phyloP scores from a whole-genome alignment of 2,888 invertebrate genomes.

The Cerceris rybyensis region DNA sequence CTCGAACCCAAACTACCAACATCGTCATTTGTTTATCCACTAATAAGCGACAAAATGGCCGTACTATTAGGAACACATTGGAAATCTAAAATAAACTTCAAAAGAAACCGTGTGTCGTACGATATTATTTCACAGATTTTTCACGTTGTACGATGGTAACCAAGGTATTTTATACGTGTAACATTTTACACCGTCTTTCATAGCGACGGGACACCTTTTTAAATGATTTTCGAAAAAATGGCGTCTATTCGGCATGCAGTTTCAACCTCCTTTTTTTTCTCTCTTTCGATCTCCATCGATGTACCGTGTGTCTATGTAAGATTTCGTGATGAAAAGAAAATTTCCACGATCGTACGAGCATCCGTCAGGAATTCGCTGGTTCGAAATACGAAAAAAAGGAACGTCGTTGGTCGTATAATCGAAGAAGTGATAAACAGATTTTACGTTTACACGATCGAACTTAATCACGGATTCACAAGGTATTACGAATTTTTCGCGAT shows the following conservation, averaged over 20 bases:
- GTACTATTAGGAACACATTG: constrained; percentile 50
- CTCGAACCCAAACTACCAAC: constrained; percentile 70
- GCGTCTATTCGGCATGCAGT: constrained; percentile 46
- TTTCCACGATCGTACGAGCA: background rate
- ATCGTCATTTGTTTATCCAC: constrained; percentile 77
- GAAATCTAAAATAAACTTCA: constrained; percentile 53
- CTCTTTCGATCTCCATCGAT: background rate
- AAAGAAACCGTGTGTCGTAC: constrained; percentile 16
- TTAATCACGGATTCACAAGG: background rate
- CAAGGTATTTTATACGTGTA: constrained; percentile 5
- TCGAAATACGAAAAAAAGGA: too few relatives aligned
- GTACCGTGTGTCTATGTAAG: background rate
- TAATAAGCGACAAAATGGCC: constrained; percentile 78
- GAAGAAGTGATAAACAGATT: constrained; percentile 41
- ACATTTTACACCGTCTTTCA: constrained; percentile 3
- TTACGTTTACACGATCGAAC: constrained; percentile 11
- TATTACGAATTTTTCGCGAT: background rate
- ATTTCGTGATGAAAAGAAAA: background rate
- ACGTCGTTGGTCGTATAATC: too few relatives aligned
- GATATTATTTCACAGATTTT: background rate
- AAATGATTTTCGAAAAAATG: constrained; percentile 53
- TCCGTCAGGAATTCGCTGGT: background rate
- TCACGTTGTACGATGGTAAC: constrained; percentile 1
- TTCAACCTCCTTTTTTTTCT: constrained; percentile 29
- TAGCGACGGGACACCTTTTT: constrained; percentile 15